Base-by-base conservation (phyloP, 2,113 vertebrate species). In the Coryphaenoides rupestris region DNA sequence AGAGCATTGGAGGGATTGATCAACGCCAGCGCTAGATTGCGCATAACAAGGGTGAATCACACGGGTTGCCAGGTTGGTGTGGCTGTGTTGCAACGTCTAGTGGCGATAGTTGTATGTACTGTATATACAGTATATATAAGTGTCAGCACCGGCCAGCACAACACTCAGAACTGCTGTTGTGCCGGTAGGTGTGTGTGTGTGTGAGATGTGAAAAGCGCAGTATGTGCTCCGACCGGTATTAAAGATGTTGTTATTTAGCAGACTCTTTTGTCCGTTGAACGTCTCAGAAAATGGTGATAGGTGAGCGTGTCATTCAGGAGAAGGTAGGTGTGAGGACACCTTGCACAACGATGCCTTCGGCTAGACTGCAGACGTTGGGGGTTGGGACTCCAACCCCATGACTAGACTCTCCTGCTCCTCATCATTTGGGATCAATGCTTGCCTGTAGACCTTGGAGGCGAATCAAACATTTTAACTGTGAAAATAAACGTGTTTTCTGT, bases 81-180 rank as follows among this genome's bases (percentile, higher is more conserved):
- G 5, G 60, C 24, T 33, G 49, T 83, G 56, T 69, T 66, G 50
- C 73, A 76, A 69, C 52, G 12, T 50, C 3, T 19, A 26, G 21
- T 28, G 19, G 46, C 26, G 72, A 76, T 73, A 84, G 60, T 56
- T 5, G 56, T 3, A 16, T 7, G 15, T 40, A 2, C n/a, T 12
- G 13, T 40, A 13, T 0, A 40, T 13, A 13, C 13, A 40, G n/a
- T 40, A 40, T 40, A 40, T 40, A 40, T 40, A 40, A 40, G 33
- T 9, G 33, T 40, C 33, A 7, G 13, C 33, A 40, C 33, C 33
- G 13, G 7, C 64, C 24, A 58, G 19, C 4, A 33, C 13, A 52
- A 52, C 19, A 61, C 26, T 49, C 5, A 33, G 19, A 24, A 53
- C 21, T 52, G 22, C 3, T 16, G 56, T 47, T 21, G 5, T 7